Conservation (phyloP, 2,113 vertebrate species). For the Thinocorus orbignyianus region DNA sequence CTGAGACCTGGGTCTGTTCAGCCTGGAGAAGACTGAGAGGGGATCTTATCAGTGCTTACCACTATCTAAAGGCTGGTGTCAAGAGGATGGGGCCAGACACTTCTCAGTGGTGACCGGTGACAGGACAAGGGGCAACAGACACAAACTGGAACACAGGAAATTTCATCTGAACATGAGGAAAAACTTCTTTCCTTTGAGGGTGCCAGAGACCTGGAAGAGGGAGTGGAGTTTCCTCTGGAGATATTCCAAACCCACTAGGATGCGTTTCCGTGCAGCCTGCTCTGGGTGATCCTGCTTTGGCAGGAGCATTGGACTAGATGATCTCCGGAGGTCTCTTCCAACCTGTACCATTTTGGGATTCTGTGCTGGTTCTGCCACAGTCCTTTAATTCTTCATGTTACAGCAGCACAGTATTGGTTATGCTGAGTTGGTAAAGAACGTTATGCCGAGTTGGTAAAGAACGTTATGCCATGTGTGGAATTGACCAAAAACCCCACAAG, state of each 20-base stretch:
- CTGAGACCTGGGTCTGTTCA: background rate
- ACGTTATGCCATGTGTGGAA: background rate
- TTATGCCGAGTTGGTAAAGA: background rate
- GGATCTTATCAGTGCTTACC: background rate
- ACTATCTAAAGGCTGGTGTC: background rate
- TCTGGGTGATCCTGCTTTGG: background rate
- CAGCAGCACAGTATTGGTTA: background rate
- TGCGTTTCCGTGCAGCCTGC: background rate
- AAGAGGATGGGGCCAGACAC: background rate
- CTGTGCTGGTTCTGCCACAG: background rate
- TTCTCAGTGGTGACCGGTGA: background rate
- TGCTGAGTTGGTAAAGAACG: background rate
- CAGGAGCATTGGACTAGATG: background rate
- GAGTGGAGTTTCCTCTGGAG: background rate
- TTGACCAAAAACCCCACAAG: background rate
- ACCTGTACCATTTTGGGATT: background rate
- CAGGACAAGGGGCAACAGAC: background rate
- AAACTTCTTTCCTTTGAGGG: background rate
- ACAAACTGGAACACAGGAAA: background rate
- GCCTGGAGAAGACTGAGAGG: background rate
- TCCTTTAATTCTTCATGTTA: background rate
- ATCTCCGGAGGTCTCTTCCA: background rate
- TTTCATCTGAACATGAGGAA: background rate
- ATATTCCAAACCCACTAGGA: background rate
- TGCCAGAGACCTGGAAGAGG: background rate